Evolutionary conservation across 2,888 invertebrate genomes (phyloP).

Genomic region (Limenitis camilla): DNA sequence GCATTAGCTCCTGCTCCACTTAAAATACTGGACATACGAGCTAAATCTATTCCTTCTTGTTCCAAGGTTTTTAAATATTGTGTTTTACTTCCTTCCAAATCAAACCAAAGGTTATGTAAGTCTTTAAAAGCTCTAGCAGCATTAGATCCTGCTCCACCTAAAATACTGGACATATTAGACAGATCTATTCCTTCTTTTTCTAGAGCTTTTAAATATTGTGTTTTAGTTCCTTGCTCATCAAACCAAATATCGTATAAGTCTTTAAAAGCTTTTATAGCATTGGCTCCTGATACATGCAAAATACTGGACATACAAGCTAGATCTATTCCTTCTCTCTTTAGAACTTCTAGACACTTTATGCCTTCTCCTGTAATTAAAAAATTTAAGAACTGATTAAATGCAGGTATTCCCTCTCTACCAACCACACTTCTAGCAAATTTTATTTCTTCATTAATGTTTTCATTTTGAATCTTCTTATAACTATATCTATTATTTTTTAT

Average conservation of each 20-base stretch:
- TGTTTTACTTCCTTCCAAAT: not conserved
- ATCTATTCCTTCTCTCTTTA: constrained; percentile 18
- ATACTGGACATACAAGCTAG: constrained; percentile 26
- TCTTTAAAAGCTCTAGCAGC: constrained; percentile 30
- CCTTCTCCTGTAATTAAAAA: constrained; percentile 36
- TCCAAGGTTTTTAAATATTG: constrained; percentile 23
- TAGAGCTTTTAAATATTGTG: constrained; percentile 21
- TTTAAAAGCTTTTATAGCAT: constrained; percentile 22
- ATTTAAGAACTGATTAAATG: constrained; percentile 37
- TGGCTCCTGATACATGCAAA: constrained; percentile 24
- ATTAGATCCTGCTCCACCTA: constrained; percentile 27
- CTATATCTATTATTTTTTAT: constrained; percentile 29
- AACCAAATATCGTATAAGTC: constrained; percentile 34
- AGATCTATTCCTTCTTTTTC: constrained; percentile 26
- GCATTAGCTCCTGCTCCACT: constrained; percentile 8
- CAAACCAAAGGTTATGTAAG: constrained; percentile 34
- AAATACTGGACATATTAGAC: constrained; percentile 30
- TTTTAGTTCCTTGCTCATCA: constrained; percentile 27
- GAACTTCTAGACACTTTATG: constrained; percentile 20
- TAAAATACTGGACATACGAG: too few relatives aligned
- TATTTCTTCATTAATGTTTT: constrained; percentile 26
- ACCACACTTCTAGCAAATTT: constrained; percentile 38
- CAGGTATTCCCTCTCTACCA: constrained; percentile 36
- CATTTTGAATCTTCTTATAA: constrained; percentile 13
- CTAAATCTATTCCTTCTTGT: not conserved